A percentile compares a stretch with the other conserved stretches of the same genome.
Evolutionary conservation across 2,888 invertebrate species (phyloP).

Genomic region (Chydorus sphaericus): DNA sequence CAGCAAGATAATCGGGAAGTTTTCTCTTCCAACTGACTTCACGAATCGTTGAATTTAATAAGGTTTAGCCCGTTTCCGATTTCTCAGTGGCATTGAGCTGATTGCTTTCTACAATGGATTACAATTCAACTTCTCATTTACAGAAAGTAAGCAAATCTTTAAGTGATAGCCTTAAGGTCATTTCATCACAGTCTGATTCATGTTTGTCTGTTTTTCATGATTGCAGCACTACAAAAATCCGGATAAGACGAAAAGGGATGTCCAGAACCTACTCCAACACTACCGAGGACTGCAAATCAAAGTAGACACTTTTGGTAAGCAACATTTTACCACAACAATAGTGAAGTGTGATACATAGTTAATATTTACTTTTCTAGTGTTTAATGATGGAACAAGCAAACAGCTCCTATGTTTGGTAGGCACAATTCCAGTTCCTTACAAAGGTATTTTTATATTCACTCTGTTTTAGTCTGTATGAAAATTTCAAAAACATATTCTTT

Average conservation of each 20-base stretch:
- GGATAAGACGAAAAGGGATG: conserved; percentile 48
- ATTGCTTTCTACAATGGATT: too few species aligned
- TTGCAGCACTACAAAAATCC: conserved; percentile 32
- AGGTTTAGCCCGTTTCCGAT: too few species aligned
- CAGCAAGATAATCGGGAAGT: too few species aligned
- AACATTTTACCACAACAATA: too few species aligned
- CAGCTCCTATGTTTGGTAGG: conserved; percentile 73
- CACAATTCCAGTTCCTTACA: conserved; percentile 82
- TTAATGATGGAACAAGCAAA: conserved; percentile 70
- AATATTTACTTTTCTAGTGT: conserved; percentile 39
- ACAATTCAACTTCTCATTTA: too few species aligned
- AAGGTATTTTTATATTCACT: conserved; percentile 40
- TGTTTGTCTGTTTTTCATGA: too few species aligned
- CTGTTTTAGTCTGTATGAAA: not conserved
- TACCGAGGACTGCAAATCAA: conserved; percentile 50
- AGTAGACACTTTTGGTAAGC: conserved; percentile 54
- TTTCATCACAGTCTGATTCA: too few species aligned
- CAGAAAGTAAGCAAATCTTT: too few species aligned
- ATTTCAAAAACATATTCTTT: conserved; percentile 15
- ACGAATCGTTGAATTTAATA: too few species aligned
- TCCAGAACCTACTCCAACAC: conserved; percentile 42
- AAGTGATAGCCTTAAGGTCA: too few species aligned
- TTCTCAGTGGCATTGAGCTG: too few species aligned
- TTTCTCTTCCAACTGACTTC: too few species aligned
- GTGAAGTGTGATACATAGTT: not conserved